These are phyloP conservation scores for Amblyopsis rosae DNA, from an alignment of 2,113 vertebrate species.

Conservation along the genomic window DNA sequence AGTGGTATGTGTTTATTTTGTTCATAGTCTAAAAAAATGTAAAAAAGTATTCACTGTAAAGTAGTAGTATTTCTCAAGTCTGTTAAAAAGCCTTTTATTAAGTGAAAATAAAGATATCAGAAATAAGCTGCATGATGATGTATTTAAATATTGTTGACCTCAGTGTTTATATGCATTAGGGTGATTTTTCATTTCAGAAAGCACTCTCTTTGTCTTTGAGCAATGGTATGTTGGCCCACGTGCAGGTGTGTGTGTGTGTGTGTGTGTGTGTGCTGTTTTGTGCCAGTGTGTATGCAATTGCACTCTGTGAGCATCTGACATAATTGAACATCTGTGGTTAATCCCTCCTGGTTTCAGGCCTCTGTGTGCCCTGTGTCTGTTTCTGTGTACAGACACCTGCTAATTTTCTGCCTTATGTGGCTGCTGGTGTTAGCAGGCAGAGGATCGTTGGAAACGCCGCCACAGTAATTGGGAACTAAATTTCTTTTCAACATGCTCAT, in stretches of 20 bases:
- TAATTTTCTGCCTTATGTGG: constrained; percentile 72
- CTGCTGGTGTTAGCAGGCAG: constrained; percentile 50
- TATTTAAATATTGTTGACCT: too few species aligned
- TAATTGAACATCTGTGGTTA: constrained; percentile 63
- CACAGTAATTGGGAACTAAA: constrained; percentile 73
- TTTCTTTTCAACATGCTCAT: constrained; percentile 62
- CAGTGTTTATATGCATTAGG: too few species aligned
- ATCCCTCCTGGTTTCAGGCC: constrained; percentile 16
- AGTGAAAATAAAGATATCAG: too few species aligned
- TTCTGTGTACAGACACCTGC: constrained; percentile 74
- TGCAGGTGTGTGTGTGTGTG: constrained; percentile 11
- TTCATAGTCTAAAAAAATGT: too few species aligned
- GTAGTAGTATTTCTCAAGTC: too few species aligned
- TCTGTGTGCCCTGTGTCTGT: constrained; percentile 65
- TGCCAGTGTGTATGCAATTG: constrained; percentile 20
- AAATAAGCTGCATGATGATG: not conserved
- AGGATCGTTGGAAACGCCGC: constrained; percentile 47
- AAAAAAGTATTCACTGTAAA: too few species aligned
- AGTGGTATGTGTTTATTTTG: too few species aligned
- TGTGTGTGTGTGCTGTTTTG: not conserved
- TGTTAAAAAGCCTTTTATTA: too few species aligned
- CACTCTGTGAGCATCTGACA: constrained; percentile 32
- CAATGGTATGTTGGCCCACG: not conserved
- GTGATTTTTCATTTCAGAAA: too few species aligned
- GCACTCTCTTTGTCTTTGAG: too few species aligned